Base-by-base conservation (phyloP, 2,113 vertebrate genomes). In the Nycticorax nycticorax region DNA sequence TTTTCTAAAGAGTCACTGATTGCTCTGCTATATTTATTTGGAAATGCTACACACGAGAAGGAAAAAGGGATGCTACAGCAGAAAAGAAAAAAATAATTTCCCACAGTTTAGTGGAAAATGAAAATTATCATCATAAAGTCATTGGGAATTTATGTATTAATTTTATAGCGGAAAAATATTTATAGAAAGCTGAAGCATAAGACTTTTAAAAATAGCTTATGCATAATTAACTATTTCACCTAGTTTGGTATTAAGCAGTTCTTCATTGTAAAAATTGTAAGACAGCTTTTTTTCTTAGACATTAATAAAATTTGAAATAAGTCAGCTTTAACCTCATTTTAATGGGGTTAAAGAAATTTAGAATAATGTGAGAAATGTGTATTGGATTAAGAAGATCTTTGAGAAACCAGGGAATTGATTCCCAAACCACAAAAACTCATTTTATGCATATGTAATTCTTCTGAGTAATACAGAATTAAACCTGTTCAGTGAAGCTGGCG, bases 1-100 rank as follows among this genome's bases (percentile, higher is more conserved):
- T 93, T 95, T 97, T 97, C 79, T 82, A 89, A 92, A 95, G 55
- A 94, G 59, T 73, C 80, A 67, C 85, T 95, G 87, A 95, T 93
- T 96, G 84, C 67, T 95, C 63, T 88, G 48, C 82, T 92, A 26
- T 68, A 92, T 86, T 93, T 90, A 68, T 93, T 83, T 92, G 59
- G 60, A 90, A 92, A 81, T 67, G 60, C 23, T 92, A 57, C 35
- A 79, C 41, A 80, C 2, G 1, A 68, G 55, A 52, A 94, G 47
- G 45, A 4, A 69, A 88, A 94, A 78, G 76, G 18, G 33, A 83
- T 67, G 30, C 14, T 57, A 55, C 19, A 91, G 47, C 43, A 81
- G 63, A 81, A 71, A 79, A 87, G 4, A 68, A 94, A 89, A 73
- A 82, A 30, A 35, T 64, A 6, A 77, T 93, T 96, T 91, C 55